Evolutionary conservation across 1,140 invertebrate species (phyloP).

Genomic region (Bombyx mori): DNA sequence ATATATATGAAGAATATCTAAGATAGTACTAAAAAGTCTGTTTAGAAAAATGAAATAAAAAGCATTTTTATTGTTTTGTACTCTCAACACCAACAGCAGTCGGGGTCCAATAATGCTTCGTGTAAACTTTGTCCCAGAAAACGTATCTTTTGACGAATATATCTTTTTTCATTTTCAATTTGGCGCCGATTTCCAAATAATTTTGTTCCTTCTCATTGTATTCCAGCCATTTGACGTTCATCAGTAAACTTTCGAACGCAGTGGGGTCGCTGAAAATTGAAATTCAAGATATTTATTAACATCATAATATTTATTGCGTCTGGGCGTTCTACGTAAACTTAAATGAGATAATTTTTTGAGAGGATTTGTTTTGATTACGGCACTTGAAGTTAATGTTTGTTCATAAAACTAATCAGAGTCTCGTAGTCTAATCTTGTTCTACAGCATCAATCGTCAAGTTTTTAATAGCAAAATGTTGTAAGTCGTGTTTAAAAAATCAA

Average conservation of each 20-base stretch:
- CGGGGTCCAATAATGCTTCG: slow-evolving; percentile 50
- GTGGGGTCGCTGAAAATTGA: slow-evolving; percentile 48
- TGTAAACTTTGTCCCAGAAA: slow-evolving; percentile 52
- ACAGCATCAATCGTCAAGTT: too few species aligned
- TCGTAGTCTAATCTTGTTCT: too few species aligned
- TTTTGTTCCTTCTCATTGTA: slow-evolving; percentile 34
- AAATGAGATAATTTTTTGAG: too few species aligned
- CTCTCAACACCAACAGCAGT: slow-evolving; percentile 8
- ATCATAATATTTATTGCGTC: too few species aligned
- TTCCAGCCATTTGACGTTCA: slow-evolving; percentile 40
- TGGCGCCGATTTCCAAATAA: slow-evolving; percentile 42
- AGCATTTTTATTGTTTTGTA: slow-evolving; percentile 1
- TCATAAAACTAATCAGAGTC: too few species aligned
- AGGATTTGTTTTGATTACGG: too few species aligned
- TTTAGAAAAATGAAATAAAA: neutral
- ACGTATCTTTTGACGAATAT: slow-evolving; percentile 33
- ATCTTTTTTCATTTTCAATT: slow-evolving; percentile 34
- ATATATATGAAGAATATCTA: neutral
- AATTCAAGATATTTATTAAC: neutral
- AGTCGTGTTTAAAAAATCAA: neutral
- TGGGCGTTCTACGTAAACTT: too few species aligned
- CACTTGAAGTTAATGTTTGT: too few species aligned
- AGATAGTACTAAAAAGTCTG: neutral
- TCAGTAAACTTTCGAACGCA: slow-evolving; percentile 41
- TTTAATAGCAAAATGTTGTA: slow-evolving; percentile 4